These are phyloP conservation scores for Accipiter virgatus DNA, from an alignment of 2,113 vertebrate genomes.

Conservation along the genomic window DNA sequence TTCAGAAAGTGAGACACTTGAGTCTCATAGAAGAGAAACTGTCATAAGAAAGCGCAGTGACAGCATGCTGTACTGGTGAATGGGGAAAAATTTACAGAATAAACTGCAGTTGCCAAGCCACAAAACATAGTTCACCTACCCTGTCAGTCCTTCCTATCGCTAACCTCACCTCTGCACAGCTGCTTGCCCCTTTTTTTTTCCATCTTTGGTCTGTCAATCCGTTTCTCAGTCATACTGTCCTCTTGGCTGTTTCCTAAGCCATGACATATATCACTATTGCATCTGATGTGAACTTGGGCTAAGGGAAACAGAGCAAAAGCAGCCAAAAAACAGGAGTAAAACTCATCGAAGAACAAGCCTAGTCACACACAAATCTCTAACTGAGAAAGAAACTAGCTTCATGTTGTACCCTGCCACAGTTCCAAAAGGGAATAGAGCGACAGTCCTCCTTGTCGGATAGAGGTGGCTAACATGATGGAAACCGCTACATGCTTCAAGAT, in stretches of 20 bases:
- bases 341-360: neutral
- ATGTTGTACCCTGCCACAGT: neutral
- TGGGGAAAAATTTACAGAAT: neutral
- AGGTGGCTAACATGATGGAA: neutral
- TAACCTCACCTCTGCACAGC: neutral
- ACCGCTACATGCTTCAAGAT: neutral
- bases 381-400: neutral
- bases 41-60: neutral
- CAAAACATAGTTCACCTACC: slow-evolving; percentile 2
- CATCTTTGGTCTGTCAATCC: neutral
- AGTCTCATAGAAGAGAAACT: neutral
- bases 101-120: slow-evolving; percentile 25
- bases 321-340: neutral
- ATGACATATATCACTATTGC: neutral
- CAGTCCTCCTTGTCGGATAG: neutral
- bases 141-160: neutral
- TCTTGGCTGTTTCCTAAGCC: neutral
- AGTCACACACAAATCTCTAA: neutral
- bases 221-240: neutral
- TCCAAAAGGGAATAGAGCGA: neutral
- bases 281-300: neutral
- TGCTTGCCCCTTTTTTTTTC: neutral
- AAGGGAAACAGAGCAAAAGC: neutral
- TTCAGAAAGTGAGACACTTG: neutral
- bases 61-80: neutral